phyloP scores from a whole-genome alignment of 2,797 vertebrate species.

The Aulostomus chinensis region DNA sequence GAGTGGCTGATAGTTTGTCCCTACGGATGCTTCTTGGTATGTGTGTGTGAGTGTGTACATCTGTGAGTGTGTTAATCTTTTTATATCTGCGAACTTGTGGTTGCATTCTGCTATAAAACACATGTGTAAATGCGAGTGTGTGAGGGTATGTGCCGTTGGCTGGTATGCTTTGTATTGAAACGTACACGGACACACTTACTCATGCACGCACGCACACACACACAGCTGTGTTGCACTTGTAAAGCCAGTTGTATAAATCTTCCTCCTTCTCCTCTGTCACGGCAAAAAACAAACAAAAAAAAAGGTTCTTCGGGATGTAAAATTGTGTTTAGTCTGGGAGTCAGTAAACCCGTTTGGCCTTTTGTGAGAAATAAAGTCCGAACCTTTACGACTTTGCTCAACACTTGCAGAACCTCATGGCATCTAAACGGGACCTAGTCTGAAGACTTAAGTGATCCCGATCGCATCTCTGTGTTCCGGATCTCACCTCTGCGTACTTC shows the following conservation, averaged over 20 bases:
- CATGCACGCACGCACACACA: neutral
- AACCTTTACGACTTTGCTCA: too few relatives aligned
- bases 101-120: conserved; percentile 20
- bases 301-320: conserved; percentile 2
- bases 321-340: neutral
- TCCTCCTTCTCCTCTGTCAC: conserved; percentile 11
- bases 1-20: neutral
- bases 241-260: conserved; percentile 15
- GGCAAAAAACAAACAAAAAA: too few relatives aligned
- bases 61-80: neutral
- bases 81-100: conserved; percentile 4
- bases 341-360: neutral
- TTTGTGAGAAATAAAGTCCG: too few relatives aligned
- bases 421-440: too few relatives aligned
- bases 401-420: too few relatives aligned
- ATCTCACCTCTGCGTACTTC: too few relatives aligned
- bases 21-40: conserved; percentile 21
- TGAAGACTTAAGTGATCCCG: neutral
- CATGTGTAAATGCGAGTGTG: conserved; percentile 18
- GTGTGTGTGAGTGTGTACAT: conserved; percentile 2
- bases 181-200: conserved; percentile 14
- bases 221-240: conserved; percentile 16
- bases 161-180: conserved; percentile 14
- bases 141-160: conserved; percentile 1
- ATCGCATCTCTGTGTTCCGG: too few relatives aligned